A percentile compares a stretch with the other conserved stretches of the same genome.
Conservation (phyloP, 1,140 invertebrate genomes). For the Belonocnema kinseyi region DNA sequence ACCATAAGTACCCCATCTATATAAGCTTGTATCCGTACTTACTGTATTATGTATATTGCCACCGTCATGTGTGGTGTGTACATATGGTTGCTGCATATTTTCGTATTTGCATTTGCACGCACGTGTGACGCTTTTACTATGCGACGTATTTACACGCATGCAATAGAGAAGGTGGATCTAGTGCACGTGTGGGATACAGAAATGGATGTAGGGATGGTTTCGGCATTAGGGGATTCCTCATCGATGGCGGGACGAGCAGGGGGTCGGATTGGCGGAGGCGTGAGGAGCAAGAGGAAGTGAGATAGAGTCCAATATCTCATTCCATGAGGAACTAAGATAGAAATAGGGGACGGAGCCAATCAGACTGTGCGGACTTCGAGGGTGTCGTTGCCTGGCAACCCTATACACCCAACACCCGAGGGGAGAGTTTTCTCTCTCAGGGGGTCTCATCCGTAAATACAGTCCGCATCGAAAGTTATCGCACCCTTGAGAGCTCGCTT, state of each 20-base stretch:
- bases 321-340: conserved; percentile 43
- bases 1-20: conserved; percentile 1
- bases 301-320: conserved; percentile 42
- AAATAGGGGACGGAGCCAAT: conserved; percentile 53
- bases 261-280: conserved; percentile 49
- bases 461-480: conserved; percentile 69
- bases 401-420: conserved; percentile 70
- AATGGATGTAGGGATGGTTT: conserved; percentile 10
- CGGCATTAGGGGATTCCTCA: neutral
- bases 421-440: conserved; percentile 65
- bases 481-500: conserved; percentile 49
- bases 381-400: conserved; percentile 73
- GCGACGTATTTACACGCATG: conserved; percentile 37
- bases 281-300: conserved; percentile 51
- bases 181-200: neutral
- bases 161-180: neutral
- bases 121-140: conserved; percentile 34
- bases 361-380: conserved; percentile 56
- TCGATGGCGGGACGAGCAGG: conserved; percentile 35
- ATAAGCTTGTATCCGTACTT: conserved; percentile 43
- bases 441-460: conserved; percentile 66
- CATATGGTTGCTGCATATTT: conserved; percentile 43
- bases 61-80: conserved; percentile 27
- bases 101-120: conserved; percentile 51
- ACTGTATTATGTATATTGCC: conserved; percentile 44